These are phyloP conservation scores for Saiga tatarica DNA, from an alignment of 2,113 vertebrate species.

Conservation along the genomic window DNA sequence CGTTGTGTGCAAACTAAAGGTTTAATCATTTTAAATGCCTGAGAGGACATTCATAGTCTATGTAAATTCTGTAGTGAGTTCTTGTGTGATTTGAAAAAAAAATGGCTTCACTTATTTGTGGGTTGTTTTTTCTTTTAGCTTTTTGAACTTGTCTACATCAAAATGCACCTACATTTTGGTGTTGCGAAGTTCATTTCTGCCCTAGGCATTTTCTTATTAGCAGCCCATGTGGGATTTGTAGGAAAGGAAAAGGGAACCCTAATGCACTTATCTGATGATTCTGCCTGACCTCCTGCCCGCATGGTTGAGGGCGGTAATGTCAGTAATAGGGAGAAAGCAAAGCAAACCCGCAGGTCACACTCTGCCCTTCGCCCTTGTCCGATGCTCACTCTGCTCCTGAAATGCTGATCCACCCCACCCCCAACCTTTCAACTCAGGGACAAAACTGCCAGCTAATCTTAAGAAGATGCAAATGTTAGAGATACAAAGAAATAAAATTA, in stretches of 20 bases:
- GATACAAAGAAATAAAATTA: not conserved
- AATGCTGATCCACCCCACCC: not conserved
- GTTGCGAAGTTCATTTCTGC: not conserved
- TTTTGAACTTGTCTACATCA: not conserved
- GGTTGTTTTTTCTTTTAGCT: not conserved
- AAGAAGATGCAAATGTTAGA: not conserved
- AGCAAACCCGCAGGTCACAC: slow-evolving; percentile 17
- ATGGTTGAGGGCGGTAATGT: not conserved
- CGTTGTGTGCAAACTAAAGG: not conserved
- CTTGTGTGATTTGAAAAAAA: not conserved
- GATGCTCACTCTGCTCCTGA: not conserved
- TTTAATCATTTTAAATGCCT: not conserved
- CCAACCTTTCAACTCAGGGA: not conserved
- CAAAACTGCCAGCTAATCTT: not conserved
- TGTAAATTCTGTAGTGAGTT: not conserved
- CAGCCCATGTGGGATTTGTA: not conserved
- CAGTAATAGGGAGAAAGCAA: slow-evolving; percentile 8
- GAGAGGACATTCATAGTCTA: not conserved
- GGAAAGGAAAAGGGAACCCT: not conserved
- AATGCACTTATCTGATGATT: slow-evolving; percentile 53
- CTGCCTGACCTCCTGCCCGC: not conserved
- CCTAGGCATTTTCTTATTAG: not conserved
- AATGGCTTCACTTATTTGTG: not conserved
- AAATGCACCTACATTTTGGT: not conserved
- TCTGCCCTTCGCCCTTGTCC: slow-evolving; percentile 43